Percentiles rank a stretch among this genome's conserved stretches.
Conservation (phyloP, 2,113 vertebrate genomes). For the Eulemur rufifrons region DNA sequence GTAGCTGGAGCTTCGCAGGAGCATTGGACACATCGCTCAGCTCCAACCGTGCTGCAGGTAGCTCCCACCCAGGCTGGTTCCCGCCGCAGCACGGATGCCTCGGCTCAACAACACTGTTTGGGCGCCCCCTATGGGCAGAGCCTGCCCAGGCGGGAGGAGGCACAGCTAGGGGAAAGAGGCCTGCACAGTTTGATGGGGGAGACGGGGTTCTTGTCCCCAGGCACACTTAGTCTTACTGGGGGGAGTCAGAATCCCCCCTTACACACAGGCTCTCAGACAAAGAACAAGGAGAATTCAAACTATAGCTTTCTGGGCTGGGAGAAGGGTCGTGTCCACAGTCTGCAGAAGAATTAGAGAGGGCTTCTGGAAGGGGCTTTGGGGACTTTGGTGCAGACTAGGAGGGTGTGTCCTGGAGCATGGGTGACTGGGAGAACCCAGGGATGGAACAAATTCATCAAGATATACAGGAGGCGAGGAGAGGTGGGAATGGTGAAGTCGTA, state of each 20-base stretch:
- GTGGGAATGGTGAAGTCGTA: neutral
- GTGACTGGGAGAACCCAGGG: neutral
- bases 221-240: neutral
- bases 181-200: rapidly evolving
- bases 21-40: neutral
- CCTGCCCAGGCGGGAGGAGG: neutral
- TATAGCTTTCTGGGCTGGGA: neutral
- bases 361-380: neutral
- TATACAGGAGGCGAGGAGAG: neutral
- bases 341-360: neutral
- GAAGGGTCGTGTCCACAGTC: neutral
- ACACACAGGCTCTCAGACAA: neutral
- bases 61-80: rapidly evolving
- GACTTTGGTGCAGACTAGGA: neutral
- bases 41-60: neutral
- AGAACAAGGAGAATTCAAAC: neutral
- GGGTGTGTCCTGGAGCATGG: neutral
- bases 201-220: rapidly evolving
- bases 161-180: neutral
- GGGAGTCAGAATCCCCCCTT: neutral
- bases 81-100: neutral
- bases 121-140: constrained; percentile 74
- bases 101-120: constrained; percentile 29
- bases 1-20: neutral
- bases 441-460: neutral